phyloP scores from a whole-genome alignment of 1,140 invertebrate species.

The Drosophila eugracilis region DNA sequence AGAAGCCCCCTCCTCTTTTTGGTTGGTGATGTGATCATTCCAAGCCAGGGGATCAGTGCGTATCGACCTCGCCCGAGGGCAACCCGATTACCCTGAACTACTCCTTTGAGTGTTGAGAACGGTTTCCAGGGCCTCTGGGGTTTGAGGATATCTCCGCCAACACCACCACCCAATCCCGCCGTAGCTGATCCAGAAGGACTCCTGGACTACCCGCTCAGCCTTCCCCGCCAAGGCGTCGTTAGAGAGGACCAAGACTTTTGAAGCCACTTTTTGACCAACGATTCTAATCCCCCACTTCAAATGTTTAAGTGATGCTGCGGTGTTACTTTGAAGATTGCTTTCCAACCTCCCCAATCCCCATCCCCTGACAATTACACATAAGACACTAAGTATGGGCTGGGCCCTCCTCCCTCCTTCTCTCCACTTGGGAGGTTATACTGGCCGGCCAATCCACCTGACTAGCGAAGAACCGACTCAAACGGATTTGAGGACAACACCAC shows the following conservation, averaged over 20 bases:
- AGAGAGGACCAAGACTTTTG: slow-evolving; percentile 1
- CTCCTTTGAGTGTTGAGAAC: slow-evolving; percentile 91
- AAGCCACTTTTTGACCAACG: slow-evolving; percentile 30
- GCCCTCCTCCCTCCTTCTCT: not conserved
- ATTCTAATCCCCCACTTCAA: slow-evolving; percentile 25
- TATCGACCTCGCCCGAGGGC: slow-evolving; percentile 93
- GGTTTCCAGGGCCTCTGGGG: slow-evolving; percentile 90
- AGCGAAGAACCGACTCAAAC: slow-evolving; percentile 66
- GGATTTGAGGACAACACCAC: slow-evolving; percentile 53
- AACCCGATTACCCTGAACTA: slow-evolving; percentile 91
- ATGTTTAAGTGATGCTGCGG: slow-evolving; percentile 36
- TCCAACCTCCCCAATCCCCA: slow-evolving; percentile 5
- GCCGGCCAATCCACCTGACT: slow-evolving; percentile 59
- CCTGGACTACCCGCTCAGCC: slow-evolving; percentile 87
- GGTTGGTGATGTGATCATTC: slow-evolving; percentile 87
- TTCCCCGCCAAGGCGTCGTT: slow-evolving; percentile 84
- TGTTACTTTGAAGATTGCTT: slow-evolving; percentile 27
- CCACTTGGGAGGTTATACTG: not conserved
- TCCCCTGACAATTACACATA: slow-evolving; percentile 45
- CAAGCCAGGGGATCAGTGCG: slow-evolving; percentile 90
- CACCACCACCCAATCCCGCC: slow-evolving; percentile 91
- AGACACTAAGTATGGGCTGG: slow-evolving; percentile 32
- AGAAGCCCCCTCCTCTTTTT: slow-evolving; percentile 87
- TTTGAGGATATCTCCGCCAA: slow-evolving; percentile 90
- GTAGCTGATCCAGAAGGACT: slow-evolving; percentile 91